Percentiles rank a stretch among this genome's conserved stretches.
Evolutionary conservation across 1,140 invertebrate genomes (phyloP).

Genomic region (Pseudoatta argentina): DNA sequence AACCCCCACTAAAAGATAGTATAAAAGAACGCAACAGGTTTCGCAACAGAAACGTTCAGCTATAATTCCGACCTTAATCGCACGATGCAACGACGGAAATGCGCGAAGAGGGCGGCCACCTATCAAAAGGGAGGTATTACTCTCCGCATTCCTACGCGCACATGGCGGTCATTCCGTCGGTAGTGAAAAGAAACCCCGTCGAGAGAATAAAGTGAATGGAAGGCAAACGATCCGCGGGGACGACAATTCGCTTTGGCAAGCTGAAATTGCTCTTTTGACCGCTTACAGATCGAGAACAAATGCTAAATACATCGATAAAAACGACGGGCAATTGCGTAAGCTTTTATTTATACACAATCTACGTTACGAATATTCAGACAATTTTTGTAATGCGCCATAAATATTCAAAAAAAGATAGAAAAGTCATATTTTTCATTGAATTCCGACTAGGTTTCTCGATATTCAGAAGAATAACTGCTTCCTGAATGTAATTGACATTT

Average conservation of each 20-base stretch:
- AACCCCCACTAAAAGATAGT: background rate
- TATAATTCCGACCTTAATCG: slow-evolving; percentile 54
- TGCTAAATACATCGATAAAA: slow-evolving; percentile 4
- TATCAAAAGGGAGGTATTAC: slow-evolving; percentile 24
- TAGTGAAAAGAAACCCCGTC: slow-evolving; percentile 44
- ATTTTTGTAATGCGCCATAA: background rate
- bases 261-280: background rate
- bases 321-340: background rate
- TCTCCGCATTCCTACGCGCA: slow-evolving; percentile 17
- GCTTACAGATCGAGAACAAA: background rate
- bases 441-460: background rate
- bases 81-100: background rate
- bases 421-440: background rate
- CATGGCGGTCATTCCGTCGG: slow-evolving; percentile 26
- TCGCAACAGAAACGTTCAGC: too few species aligned
- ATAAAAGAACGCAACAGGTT: slow-evolving; percentile 5
- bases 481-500: background rate
- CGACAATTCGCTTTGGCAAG: background rate
- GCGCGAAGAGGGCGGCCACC: background rate
- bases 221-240: background rate
- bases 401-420: slow-evolving; percentile 4
- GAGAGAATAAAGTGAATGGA: slow-evolving; percentile 17
- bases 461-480: background rate
- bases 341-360: background rate
- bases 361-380: background rate